Base-by-base conservation (phyloP, 2,797 vertebrate genomes). In the Phoebastria nigripes region DNA sequence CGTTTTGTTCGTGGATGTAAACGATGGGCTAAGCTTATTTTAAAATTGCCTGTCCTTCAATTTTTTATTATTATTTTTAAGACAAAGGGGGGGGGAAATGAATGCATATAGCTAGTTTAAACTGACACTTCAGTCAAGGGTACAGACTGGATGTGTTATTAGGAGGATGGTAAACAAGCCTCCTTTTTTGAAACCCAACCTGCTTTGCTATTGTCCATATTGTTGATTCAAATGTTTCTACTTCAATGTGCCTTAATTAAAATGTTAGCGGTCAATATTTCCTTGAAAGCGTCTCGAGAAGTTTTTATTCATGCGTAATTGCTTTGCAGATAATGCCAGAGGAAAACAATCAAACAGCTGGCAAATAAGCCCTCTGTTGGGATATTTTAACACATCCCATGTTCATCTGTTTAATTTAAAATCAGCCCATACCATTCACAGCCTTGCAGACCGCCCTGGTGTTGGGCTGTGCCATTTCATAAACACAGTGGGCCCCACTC, bases 251-350 rank as follows among this genome's bases (percentile, higher is more conserved):
- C 97, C 97, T 98, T 98, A 98, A 99, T 99, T 98, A 98, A 98
- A 98, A 98, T 97, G 97, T 98, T 97, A 94, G 94, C 80, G 96
- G 97, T 99, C 98, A 99, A 99, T 98, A 99, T 97, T 98, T 98
- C 98, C 98, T 99, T 98, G 98, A 98, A 98, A 98, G 98, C 97
- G 95, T 97, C 98, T 98, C 97, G 96, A 98, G 97, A 97, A 97
- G 97, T 98, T 97, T 98, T 98, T 98, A 98, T 98, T 98, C 96
- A 74, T 94, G 86, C 96, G 93, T 98, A 99, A 99, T 98, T 99
- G 98, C 97, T 98, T 98, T 97, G 94, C 91, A 97, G 94, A 96
- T 96, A 97, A 97, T 61, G 82, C 88, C 91, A 94, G 81, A 77
- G 67, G 81, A 95, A 97, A 97, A 97, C 93, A 97, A 97, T 96